These are phyloP conservation scores for Blastomussa wellsi DNA, from an alignment of 92 coral and sea anemone species.

Conservation along the genomic window DNA sequence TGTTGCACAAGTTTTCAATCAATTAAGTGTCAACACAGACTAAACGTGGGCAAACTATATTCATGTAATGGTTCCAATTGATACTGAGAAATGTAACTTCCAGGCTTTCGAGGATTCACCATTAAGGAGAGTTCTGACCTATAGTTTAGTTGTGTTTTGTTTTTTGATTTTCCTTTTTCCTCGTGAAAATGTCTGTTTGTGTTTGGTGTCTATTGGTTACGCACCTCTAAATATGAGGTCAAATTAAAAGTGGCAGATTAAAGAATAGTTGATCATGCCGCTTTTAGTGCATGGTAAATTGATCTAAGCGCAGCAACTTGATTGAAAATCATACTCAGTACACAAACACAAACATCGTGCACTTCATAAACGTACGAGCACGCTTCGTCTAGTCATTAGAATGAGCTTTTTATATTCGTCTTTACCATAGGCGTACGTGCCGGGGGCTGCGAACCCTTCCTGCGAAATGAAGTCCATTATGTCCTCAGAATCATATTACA, in stretches of 20 bases:
- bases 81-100: neutral
- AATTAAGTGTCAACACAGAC: slow-evolving; percentile 21
- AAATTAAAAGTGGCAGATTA: neutral
- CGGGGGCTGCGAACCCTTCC: too few relatives aligned
- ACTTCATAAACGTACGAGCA: neutral
- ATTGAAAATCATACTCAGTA: neutral
- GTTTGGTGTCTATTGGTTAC: slow-evolving; percentile 2
- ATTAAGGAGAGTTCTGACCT: neutral
- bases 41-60: neutral
- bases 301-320: neutral
- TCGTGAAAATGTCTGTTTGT: neutral
- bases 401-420: neutral
- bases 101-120: neutral
- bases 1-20: neutral
- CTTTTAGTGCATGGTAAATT: neutral
- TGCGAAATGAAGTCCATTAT: too few relatives aligned
- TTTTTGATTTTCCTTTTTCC: neutral
- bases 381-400: too few relatives aligned
- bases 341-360: neutral
- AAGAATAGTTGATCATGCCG: neutral
- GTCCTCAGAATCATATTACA: neutral
- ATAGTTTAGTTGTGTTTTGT: neutral
- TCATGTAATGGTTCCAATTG: neutral
- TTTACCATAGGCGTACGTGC: neutral
- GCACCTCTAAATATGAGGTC: neutral